phyloP scores from a whole-genome alignment of 2,113 vertebrate species.

The Anolis carolinensis region DNA sequence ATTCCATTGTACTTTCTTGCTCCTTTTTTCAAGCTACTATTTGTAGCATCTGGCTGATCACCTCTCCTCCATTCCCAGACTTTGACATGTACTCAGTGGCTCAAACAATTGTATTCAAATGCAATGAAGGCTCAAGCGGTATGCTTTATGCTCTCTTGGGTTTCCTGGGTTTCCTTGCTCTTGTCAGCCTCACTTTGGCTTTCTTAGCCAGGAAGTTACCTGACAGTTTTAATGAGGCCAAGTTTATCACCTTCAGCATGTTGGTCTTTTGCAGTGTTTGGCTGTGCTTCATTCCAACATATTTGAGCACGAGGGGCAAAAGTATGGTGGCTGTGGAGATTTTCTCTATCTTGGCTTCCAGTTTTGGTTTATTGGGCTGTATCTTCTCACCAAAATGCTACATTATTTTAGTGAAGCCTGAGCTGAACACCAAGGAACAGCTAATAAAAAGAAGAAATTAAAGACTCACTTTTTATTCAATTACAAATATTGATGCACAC shows the following conservation, averaged over 20 bases:
- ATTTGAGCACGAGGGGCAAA: conserved; percentile 2
- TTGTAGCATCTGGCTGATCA: background rate
- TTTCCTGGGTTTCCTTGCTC: conserved; percentile 4
- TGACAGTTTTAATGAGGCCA: conserved; percentile 19
- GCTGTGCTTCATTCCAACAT: background rate
- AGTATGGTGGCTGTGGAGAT: conserved; percentile 7
- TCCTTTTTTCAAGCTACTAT: background rate
- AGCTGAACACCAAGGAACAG: background rate
- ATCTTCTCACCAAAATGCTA: background rate
- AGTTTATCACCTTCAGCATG: conserved; percentile 18
- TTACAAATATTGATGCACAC: too few relatives aligned
- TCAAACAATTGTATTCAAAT: background rate
- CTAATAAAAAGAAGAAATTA: background rate
- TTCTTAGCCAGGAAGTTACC: conserved; percentile 7
- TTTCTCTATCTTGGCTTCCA: conserved; percentile 2
- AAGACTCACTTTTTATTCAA: too few relatives aligned
- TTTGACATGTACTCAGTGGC: conserved; percentile 3
- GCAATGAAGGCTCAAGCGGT: background rate
- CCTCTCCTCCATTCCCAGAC: background rate
- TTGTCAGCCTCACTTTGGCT: background rate
- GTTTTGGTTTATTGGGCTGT: background rate
- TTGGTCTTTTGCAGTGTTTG: conserved; percentile 3
- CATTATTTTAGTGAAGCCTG: background rate
- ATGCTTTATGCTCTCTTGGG: background rate
- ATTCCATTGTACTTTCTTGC: background rate